phyloP scores from a whole-genome alignment of 2,797 vertebrate genomes.

The Crax fasciolata region DNA sequence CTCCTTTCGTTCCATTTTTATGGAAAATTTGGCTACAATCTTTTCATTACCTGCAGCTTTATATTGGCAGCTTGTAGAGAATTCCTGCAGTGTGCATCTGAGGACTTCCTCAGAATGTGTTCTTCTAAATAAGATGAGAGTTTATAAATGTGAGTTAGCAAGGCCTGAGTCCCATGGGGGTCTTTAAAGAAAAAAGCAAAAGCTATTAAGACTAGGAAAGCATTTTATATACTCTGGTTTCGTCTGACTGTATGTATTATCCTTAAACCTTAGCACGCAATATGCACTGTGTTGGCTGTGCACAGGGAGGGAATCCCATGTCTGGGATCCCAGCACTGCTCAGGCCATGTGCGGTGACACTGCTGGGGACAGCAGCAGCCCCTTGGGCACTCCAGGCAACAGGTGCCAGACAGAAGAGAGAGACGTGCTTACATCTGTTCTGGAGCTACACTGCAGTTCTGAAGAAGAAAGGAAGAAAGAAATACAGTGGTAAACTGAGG shows the following conservation, averaged over 20 bases:
- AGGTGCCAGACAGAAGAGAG: background rate
- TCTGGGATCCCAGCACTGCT: background rate
- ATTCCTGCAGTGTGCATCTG: background rate
- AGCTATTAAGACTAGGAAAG: background rate
- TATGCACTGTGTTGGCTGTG: background rate
- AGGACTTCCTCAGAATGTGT: background rate
- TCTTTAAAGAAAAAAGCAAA: background rate
- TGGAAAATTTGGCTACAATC: background rate
- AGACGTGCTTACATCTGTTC: background rate
- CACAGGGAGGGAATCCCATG: accelerated
- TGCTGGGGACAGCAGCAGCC: background rate
- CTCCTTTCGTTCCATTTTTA: background rate
- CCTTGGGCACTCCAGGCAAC: accelerated
- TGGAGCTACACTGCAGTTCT: accelerated
- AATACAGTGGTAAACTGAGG: background rate
- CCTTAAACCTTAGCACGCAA: background rate
- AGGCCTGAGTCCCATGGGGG: background rate
- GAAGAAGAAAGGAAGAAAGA: background rate
- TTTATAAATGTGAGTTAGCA: conserved; percentile 5
- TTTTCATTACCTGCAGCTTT: background rate
- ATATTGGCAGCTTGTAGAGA: background rate
- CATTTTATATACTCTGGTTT: background rate
- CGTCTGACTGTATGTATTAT: background rate
- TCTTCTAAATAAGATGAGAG: background rate
- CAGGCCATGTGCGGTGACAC: too few relatives aligned